A percentile compares a stretch with the other conserved stretches of the same genome.
Conservation (phyloP, 2,888 invertebrate genomes). For the Chydorus sphaericus region DNA sequence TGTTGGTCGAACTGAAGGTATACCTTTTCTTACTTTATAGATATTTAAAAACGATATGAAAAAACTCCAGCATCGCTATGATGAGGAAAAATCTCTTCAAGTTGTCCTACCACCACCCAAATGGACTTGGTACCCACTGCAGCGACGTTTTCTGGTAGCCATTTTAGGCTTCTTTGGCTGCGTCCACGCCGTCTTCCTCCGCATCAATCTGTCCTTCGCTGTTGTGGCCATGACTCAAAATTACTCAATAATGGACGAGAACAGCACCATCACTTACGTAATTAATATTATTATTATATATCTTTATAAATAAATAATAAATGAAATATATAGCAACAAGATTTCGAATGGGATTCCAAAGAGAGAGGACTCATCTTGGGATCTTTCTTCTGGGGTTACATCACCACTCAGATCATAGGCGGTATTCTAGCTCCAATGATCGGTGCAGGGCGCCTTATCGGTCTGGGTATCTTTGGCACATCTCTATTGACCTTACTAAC, state of each 20-base stretch:
- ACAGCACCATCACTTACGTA: slow-evolving; percentile 15
- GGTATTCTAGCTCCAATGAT: slow-evolving; percentile 68
- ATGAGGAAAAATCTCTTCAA: too few species aligned
- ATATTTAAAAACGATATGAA: too few species aligned
- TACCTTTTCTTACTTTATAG: too few species aligned
- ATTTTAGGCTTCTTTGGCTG: slow-evolving; percentile 67
- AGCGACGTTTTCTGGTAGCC: slow-evolving; percentile 40
- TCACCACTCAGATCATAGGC: slow-evolving; percentile 62
- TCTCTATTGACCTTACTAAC: slow-evolving; percentile 65
- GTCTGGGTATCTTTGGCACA: slow-evolving; percentile 59
- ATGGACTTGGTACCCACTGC: slow-evolving; percentile 9
- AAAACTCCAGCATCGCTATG: too few species aligned
- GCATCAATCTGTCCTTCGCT: slow-evolving; percentile 81
- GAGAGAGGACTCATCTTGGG: slow-evolving; percentile 64
- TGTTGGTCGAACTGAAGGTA: too few species aligned
- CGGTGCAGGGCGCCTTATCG: slow-evolving; percentile 62
- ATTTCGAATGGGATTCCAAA: slow-evolving; percentile 65
- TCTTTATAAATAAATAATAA: too few species aligned
- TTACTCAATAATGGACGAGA: slow-evolving; percentile 32
- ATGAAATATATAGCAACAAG: slow-evolving; percentile 40
- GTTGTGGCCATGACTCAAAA: slow-evolving; percentile 83
- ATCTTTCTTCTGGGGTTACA: slow-evolving; percentile 80
- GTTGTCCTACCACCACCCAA: too few species aligned
- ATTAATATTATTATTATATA: too few species aligned
- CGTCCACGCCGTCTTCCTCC: slow-evolving; percentile 64